Conservation (phyloP, 2,888 invertebrate species). For the Andrena camellia region DNA sequence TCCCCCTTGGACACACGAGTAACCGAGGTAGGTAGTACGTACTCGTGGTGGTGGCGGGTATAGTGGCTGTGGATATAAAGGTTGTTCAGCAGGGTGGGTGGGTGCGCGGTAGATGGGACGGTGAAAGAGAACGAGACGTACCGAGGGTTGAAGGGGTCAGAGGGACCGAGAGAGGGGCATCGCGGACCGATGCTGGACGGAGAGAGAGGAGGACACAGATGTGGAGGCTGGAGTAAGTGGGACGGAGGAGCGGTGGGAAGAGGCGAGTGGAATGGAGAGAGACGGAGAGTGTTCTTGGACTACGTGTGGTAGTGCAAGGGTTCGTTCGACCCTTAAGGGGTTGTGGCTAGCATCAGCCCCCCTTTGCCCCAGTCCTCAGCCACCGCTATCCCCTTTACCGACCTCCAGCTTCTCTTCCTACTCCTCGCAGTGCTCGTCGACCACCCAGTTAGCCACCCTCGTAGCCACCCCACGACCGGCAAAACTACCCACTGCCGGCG, state of each 20-base stretch:
- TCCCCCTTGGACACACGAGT: constrained; percentile 73
- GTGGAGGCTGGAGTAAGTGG: constrained; percentile 61
- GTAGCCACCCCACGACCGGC: constrained; percentile 77
- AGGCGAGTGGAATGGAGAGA: constrained; percentile 50
- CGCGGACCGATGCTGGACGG: constrained; percentile 29
- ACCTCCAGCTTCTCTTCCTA: constrained; percentile 67
- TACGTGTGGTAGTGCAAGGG: constrained; percentile 83
- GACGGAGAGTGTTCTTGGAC: constrained; percentile 73
- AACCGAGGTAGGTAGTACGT: constrained; percentile 75
- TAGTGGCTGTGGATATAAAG: constrained; percentile 83
- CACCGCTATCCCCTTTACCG: constrained; percentile 67
- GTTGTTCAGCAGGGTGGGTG: constrained; percentile 78
- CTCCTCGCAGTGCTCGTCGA: constrained; percentile 72
- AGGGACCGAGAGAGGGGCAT: constrained; percentile 41
- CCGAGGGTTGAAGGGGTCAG: constrained; percentile 48
- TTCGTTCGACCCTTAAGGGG: constrained; percentile 85
- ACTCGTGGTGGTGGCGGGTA: constrained; percentile 79
- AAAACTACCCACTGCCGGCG: constrained; percentile 84
- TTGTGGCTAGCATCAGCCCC: constrained; percentile 84
- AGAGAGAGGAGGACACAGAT: constrained; percentile 60
- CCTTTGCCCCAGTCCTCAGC: constrained; percentile 70
- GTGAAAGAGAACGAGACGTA: constrained; percentile 61
- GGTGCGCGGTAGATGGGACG: constrained; percentile 59
- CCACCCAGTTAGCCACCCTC: constrained; percentile 82
- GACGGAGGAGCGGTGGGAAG: constrained; percentile 50